Evolutionary conservation across 2,113 vertebrate species (phyloP), one percentile per base, ranked within the genome.

Genomic region (Tichodroma muraria): DNA sequence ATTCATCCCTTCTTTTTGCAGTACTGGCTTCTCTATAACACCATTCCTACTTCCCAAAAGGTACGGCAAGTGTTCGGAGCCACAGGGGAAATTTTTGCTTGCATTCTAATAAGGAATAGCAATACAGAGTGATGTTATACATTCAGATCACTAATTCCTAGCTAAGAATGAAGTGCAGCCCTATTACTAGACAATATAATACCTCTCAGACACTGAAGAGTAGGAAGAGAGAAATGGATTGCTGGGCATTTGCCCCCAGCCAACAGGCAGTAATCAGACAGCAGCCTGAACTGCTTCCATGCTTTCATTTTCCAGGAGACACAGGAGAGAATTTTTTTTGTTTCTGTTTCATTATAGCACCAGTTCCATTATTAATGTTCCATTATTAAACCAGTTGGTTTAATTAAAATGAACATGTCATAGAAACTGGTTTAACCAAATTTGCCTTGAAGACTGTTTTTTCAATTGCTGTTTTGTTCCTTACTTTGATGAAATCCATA

Each of bases 11-110:
- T 97, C 94, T 11, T 98, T 98, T 27, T 97, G 94, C 31, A 98
- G 95, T 8, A 97, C 71, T 0, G 98, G 89, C 2, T 78, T 89
- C 73, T 94, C 88, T 11, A n/a, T 8, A 37, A 98, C 96, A 28
- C 97, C 98, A 6, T 98, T 92, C 14, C 88, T 98, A 86, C 98
- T 99, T 95, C 98, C 99, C 97, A 99, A 93, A 0, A 99, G 99
- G 40, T 99, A 99, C 0, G 99, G 99, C 88, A 99, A 98, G 95
- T 99, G 99, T 92, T 99, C 99, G 0, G 97, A 99, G 56, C 99
- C 99, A 60, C 99, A 99, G 7, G 61, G 96, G 94, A 98, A 99
- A 7, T 1, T 86, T 44, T 80, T 21, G 35, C 96, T 97, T 95
- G 96, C 94, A 91, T 95, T 95, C 97, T 97, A 86, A 84, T 65